Base-by-base conservation (phyloP, 2,888 invertebrate genomes). In the Dasypolia templi region DNA sequence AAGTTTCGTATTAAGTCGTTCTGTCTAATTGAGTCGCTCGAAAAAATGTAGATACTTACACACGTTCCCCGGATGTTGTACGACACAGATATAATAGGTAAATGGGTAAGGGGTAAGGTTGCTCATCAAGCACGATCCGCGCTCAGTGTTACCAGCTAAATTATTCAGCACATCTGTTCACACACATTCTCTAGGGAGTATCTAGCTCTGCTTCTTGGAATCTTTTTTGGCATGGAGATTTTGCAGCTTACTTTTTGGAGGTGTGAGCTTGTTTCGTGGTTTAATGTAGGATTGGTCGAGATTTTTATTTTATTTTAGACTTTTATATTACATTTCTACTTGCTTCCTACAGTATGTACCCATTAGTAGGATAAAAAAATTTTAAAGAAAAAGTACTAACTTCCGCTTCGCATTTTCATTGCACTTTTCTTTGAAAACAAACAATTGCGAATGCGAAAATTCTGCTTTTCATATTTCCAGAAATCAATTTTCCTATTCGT, bases 91-190 rank as follows among this genome's bases (percentile, higher is more conserved):
- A 83, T 83, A 77, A 79, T 80, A 86, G 82, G 84, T 77, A 88
- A 89, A 85, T 69, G 67, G 83, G 82, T 56, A 73, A 87, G 80
- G 59, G 79, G 74, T 56, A 75, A 86, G 79, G 78, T 82, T 75
- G 78, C 88, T 89, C 89, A 87, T 90, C 88, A 89, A 83, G 81
- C 82, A 82, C 72, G 75, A 79, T 82, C 83, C 83, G 61, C 79
- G 86, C 83, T 88, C 89, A 91, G 91, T 91, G 90, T 88, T 82
- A 73, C 87, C 86, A 75, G 81, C 87, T 94, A 90, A 93, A 93
- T 93, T 92, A 94, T 94, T 94, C 91, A 94, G 80, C 84, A 80
- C 88, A 83, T 88, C 90, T 90, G 90, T 90, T 91, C 89, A 87
- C 85, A 85, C 86, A 81, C 86, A 86, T 86, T 87, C 91, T 80